Percentiles rank a stretch among this genome's conserved stretches.
phyloP scores from a whole-genome alignment of 2,797 vertebrate species.

The Crax fasciolata region DNA sequence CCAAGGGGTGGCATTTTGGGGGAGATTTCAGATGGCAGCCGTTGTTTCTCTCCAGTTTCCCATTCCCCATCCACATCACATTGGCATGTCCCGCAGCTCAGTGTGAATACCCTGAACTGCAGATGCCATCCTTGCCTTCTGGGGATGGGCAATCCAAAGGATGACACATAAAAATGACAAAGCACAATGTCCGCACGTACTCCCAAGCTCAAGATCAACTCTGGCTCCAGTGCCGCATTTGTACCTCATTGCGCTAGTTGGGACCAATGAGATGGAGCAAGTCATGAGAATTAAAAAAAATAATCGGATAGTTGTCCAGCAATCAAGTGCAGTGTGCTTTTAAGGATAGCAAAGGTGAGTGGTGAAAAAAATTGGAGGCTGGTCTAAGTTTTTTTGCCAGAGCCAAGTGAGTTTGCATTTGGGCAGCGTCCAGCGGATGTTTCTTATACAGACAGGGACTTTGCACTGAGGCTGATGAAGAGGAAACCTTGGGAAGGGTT shows the following conservation, averaged over 20 bases:
- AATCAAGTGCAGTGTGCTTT: neutral
- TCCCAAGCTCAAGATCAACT: neutral
- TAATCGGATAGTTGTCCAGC: neutral
- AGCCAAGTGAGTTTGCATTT: constrained; percentile 28
- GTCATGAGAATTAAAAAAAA: neutral
- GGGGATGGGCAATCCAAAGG: neutral
- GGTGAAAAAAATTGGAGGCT: constrained; percentile 21
- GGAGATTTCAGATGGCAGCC: neutral
- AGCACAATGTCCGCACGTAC: accelerated
- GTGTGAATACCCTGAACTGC: neutral
- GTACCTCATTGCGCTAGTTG: neutral
- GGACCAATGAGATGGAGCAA: constrained; percentile 13
- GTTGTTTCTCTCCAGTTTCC: neutral
- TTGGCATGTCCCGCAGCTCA: neutral
- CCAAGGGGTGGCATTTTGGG: neutral
- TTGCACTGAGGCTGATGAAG: neutral
- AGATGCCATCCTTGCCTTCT: neutral
- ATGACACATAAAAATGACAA: neutral
- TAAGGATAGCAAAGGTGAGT: neutral
- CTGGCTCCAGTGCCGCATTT: accelerated
- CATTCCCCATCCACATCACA: neutral
- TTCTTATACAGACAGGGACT: neutral
- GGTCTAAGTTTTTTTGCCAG: neutral
- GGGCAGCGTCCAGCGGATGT: neutral
- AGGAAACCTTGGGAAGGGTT: neutral